phyloP scores from a whole-genome alignment of 2,113 vertebrate species.

The Puntigrus tetrazona region DNA sequence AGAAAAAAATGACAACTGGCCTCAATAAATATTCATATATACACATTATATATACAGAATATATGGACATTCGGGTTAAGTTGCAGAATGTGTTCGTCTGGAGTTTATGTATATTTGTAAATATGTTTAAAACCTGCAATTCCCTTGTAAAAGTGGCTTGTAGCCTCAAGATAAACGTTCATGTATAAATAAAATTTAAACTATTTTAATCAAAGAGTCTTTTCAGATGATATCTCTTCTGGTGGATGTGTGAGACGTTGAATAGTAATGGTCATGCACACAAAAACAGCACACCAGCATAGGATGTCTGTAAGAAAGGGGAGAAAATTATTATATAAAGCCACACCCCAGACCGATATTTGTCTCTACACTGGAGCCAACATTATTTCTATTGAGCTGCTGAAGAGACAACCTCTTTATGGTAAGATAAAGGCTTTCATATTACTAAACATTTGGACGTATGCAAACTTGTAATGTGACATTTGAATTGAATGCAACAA shows the following conservation, averaged over 20 bases:
- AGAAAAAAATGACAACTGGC: background rate
- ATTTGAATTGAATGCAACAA: background rate
- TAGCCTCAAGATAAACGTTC: background rate
- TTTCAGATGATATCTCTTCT: background rate
- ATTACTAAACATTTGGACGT: background rate
- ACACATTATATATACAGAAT: background rate
- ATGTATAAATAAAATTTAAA: background rate
- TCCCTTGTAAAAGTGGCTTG: background rate
- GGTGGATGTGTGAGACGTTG: background rate
- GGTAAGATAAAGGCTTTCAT: constrained; percentile 13
- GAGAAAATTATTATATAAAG: background rate
- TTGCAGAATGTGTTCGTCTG: background rate
- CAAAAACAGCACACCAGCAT: background rate
- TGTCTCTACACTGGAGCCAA: background rate
- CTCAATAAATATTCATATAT: background rate
- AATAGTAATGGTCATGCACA: background rate
- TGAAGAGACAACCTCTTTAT: background rate
- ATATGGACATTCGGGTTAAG: background rate
- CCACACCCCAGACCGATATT: background rate
- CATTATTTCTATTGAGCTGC: background rate
- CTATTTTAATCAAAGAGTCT: background rate
- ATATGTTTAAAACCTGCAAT: constrained; percentile 14
- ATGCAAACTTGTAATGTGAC: background rate
- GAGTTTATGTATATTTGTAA: constrained; percentile 14
- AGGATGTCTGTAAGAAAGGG: background rate